These are phyloP conservation scores for Tenthredo livida DNA, from an alignment of 2,888 invertebrate genomes.

Conservation along the genomic window DNA sequence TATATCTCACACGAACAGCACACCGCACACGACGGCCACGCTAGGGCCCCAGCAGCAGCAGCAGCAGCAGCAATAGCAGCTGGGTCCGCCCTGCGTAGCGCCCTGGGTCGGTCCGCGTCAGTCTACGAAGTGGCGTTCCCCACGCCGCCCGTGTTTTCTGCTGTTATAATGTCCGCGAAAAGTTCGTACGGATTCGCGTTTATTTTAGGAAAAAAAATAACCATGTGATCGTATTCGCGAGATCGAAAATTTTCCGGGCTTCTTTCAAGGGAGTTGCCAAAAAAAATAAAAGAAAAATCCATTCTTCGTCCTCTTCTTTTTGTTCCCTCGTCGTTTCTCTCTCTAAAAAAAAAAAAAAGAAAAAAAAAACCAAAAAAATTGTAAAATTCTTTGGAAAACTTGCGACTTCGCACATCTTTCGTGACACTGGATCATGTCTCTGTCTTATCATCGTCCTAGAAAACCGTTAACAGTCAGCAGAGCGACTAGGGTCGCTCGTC, in stretches of 20 bases:
- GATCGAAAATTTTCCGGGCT: not conserved
- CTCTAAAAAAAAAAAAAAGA: not conserved
- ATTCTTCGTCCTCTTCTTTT: not conserved
- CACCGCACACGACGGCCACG: conserved; percentile 49
- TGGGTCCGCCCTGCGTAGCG: conserved; percentile 51
- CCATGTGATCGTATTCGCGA: conserved; percentile 1
- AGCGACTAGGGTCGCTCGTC: conserved; percentile 74
- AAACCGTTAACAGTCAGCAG: conserved; percentile 73
- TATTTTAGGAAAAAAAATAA: conserved; percentile 10
- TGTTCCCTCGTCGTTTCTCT: not conserved
- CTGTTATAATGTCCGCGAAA: conserved; percentile 37
- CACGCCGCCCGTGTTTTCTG: conserved; percentile 52
- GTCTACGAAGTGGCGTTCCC: conserved; percentile 52
- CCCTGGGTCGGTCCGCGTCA: conserved; percentile 48
- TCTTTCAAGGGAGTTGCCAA: not conserved
- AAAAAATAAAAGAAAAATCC: not conserved
- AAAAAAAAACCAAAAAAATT: not conserved
- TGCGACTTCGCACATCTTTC: not conserved
- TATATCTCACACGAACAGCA: conserved; percentile 44
- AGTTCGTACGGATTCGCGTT: conserved; percentile 25
- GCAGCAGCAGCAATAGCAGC: conserved; percentile 39
- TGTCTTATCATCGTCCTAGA: conserved; percentile 70
- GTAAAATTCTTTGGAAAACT: not conserved
- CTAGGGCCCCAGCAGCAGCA: conserved; percentile 23
- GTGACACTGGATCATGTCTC: conserved; percentile 62